These are phyloP conservation scores for Phyllotreta striolata DNA, from an alignment of 2,888 invertebrate species.

Conservation along the genomic window DNA sequence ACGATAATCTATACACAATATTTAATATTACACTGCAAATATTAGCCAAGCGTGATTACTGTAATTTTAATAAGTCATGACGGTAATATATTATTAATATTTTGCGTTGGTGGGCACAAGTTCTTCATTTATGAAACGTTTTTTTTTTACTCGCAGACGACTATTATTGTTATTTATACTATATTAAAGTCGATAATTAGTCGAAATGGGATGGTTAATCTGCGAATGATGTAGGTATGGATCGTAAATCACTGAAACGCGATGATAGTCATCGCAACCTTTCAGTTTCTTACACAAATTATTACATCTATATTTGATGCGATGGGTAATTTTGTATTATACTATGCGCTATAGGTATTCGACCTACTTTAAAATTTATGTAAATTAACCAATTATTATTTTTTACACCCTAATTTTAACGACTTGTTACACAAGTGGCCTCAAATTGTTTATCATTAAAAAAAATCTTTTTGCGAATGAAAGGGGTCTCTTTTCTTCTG, in stretches of 20 bases:
- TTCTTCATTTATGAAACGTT: conserved; percentile 39
- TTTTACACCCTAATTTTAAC: no score
- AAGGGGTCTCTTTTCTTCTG: no score
- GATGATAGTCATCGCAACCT: conserved; percentile 19
- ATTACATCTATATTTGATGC: conserved; percentile 16
- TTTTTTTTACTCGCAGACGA: conserved; percentile 34
- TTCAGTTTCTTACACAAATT: conserved; percentile 15
- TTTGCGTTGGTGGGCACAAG: conserved; percentile 46
- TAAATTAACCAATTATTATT: no score
- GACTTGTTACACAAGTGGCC: no score
- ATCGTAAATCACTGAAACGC: conserved; percentile 23
- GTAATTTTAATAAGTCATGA: conserved; percentile 56
- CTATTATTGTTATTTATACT: conserved; percentile 44
- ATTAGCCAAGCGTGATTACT: conserved; percentile 54
- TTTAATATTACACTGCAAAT: conserved; percentile 55
- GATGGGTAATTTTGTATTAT: conserved; percentile 11
- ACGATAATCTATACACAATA: conserved; percentile 55
- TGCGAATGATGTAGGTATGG: conserved; percentile 29
- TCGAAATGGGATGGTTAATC: conserved; percentile 36
- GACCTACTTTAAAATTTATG: conserved; percentile 2
- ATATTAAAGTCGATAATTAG: conserved; percentile 42
- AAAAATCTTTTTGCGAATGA: no score
- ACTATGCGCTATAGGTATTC: neutral
- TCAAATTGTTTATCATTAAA: no score
- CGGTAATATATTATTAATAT: conserved; percentile 46